These are phyloP conservation scores for Arctocebus calabarensis DNA, from an alignment of 2,797 vertebrate species.

Conservation along the genomic window DNA sequence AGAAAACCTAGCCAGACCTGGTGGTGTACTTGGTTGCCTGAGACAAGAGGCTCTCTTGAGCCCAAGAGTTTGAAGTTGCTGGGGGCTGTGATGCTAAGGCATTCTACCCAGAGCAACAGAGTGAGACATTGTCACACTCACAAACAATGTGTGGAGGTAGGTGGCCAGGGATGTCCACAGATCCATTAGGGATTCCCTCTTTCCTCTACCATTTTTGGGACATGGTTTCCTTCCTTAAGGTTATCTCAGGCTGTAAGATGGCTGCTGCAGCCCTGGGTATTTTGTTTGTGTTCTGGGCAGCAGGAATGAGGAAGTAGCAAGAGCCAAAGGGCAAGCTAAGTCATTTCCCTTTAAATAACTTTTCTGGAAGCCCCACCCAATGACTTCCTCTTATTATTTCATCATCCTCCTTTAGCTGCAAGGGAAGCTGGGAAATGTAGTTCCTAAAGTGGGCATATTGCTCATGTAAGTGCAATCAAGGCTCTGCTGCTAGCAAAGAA, in stretches of 20 bases:
- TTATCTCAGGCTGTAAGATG: constrained; percentile 59
- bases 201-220: not conserved
- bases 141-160: too few species aligned
- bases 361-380: constrained; percentile 78
- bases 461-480: not conserved
- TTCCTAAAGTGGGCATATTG: constrained; percentile 18
- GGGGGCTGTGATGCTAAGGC: too few species aligned
- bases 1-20: too few species aligned
- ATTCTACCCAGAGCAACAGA: too few species aligned
- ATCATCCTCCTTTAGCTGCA: constrained; percentile 62
- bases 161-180: not conserved
- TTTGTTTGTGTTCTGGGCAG: constrained; percentile 17
- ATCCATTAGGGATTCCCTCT: not conserved
- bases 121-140: too few species aligned
- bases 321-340: not conserved
- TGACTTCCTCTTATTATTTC: constrained; percentile 72
- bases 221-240: constrained; percentile 26
- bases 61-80: too few species aligned
- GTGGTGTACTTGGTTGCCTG: too few species aligned
- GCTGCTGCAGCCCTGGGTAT: constrained; percentile 25
- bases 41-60: too few species aligned
- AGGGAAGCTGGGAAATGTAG: constrained; percentile 79
- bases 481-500: constrained; percentile 19
- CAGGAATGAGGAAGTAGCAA: constrained; percentile 67
- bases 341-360: constrained; percentile 72